phyloP scores from a whole-genome alignment of 2,797 vertebrate species.

The Neostethus bicornis region DNA sequence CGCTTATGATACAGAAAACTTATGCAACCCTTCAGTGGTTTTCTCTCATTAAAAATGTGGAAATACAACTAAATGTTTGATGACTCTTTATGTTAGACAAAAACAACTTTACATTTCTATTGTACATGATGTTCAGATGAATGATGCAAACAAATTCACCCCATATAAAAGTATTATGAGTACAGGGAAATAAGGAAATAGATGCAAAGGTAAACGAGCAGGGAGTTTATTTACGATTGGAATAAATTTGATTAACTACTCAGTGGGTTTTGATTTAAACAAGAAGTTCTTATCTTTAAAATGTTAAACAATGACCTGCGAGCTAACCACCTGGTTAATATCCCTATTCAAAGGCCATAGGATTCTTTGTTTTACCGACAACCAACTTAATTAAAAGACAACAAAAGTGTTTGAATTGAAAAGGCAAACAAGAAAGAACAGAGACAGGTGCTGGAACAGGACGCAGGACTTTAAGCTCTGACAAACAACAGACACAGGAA shows the following conservation, averaged over 20 bases:
- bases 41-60: constrained; percentile 4
- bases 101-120: constrained; percentile 1
- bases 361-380: constrained; percentile 17
- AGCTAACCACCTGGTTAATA: constrained; percentile 10
- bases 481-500: constrained; percentile 54
- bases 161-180: neutral
- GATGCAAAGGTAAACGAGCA: constrained; percentile 11
- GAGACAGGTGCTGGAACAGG: constrained; percentile 54
- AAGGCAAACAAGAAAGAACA: constrained; percentile 14
- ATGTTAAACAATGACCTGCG: constrained; percentile 10
- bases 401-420: constrained; percentile 33
- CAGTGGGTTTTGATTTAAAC: constrained; percentile 4
- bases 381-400: constrained; percentile 23
- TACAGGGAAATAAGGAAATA: constrained; percentile 16
- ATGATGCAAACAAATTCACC: neutral
- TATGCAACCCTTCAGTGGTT: neutral
- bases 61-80: constrained; percentile 1
- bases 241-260: constrained; percentile 8
- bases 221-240: neutral
- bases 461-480: constrained; percentile 41
- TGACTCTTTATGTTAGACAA: neutral
- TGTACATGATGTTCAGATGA: constrained; percentile 9
- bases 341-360: constrained; percentile 5
- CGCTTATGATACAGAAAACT: neutral
- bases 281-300: constrained; percentile 23